A percentile compares a stretch with the other conserved stretches of the same genome.
These are phyloP conservation scores for Tetrapedia diversipes DNA, from an alignment of 2,888 invertebrate species.

Conservation along the genomic window DNA sequence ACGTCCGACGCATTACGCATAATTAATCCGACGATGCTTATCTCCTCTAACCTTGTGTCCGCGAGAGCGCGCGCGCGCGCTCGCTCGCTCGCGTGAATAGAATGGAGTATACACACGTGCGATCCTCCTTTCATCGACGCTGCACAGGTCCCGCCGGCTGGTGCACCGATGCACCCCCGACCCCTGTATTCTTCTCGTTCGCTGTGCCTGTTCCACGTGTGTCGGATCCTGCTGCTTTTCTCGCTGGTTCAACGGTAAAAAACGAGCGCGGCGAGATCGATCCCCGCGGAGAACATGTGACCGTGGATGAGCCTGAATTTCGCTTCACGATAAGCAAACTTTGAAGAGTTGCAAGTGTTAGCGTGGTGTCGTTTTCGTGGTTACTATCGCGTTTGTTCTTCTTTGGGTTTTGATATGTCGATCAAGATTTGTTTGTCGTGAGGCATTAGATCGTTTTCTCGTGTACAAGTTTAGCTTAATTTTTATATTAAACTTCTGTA, in stretches of 20 bases:
- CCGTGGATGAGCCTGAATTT: too few relatives aligned
- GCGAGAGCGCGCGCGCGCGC: conserved; percentile 56
- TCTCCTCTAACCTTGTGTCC: conserved; percentile 68
- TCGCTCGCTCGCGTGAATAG: conserved; percentile 71
- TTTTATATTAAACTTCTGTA: too few relatives aligned
- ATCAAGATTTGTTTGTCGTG: too few relatives aligned
- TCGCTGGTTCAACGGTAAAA: conserved; percentile 15
- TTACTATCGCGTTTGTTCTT: too few relatives aligned
- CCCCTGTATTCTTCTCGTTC: background rate
- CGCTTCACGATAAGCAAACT: too few relatives aligned
- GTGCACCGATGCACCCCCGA: background rate
- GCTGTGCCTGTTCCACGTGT: background rate
- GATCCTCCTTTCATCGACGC: conserved; percentile 68
- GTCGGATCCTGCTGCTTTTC: background rate
- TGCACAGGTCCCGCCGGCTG: conserved; percentile 2
- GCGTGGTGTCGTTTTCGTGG: too few relatives aligned
- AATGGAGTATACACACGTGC: conserved; percentile 62
- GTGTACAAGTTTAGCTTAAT: too few relatives aligned
- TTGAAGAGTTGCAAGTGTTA: too few relatives aligned
- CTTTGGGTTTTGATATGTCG: too few relatives aligned
- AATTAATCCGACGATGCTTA: conserved; percentile 76
- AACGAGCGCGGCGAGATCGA: too few relatives aligned
- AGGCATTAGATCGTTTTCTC: too few relatives aligned
- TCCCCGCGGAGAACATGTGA: too few relatives aligned
- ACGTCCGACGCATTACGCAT: conserved; percentile 74